Percentiles rank a stretch among this genome's conserved stretches.
phyloP scores from a whole-genome alignment of 2,113 vertebrate species.

The Festucalex cinctus region DNA sequence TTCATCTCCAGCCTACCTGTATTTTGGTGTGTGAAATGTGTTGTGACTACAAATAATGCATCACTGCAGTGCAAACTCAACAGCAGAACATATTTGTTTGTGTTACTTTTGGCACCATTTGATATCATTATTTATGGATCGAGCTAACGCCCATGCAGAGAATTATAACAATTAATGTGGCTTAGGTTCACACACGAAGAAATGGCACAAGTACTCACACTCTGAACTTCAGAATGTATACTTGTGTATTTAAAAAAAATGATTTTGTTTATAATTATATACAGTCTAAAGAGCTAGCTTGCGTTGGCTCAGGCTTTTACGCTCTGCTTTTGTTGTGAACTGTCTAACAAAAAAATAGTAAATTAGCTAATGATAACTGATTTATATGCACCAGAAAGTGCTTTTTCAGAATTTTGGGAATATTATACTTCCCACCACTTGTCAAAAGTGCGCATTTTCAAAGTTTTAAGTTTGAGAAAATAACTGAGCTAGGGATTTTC shows the following conservation, averaged over 20 bases:
- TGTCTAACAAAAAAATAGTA: too few relatives aligned
- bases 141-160: neutral
- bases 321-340: too few relatives aligned
- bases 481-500: neutral
- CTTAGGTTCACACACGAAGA: neutral
- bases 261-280: too few relatives aligned
- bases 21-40: neutral
- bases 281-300: too few relatives aligned
- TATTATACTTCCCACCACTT: too few relatives aligned
- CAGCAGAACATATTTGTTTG: neutral
- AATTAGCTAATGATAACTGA: too few relatives aligned
- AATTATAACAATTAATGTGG: conserved; percentile 6
- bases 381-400: too few relatives aligned
- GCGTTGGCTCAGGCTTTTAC: too few relatives aligned
- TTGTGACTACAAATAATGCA: neutral
- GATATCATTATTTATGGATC: neutral
- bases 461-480: too few relatives aligned
- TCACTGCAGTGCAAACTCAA: neutral
- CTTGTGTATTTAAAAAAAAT: too few relatives aligned
- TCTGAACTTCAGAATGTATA: neutral
- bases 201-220: neutral
- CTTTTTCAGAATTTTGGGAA: too few relatives aligned
- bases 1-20: neutral
- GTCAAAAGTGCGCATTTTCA: too few relatives aligned
- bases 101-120: neutral